A percentile compares a stretch with the other conserved stretches of the same genome.
Evolutionary conservation across 2,888 invertebrate species (phyloP).

Genomic region (Halictus quadricinctus): DNA sequence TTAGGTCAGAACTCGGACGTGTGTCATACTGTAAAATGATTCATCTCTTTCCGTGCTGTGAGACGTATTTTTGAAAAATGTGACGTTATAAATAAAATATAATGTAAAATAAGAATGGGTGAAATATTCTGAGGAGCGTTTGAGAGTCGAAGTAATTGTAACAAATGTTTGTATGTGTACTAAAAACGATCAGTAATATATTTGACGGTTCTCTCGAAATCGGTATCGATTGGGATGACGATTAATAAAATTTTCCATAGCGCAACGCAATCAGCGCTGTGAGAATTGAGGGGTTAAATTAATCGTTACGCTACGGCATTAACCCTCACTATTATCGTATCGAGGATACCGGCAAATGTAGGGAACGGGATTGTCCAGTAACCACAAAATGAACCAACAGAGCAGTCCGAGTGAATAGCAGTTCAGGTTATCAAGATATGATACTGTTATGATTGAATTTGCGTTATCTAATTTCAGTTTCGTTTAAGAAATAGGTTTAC

Average conservation of each 20-base stretch:
- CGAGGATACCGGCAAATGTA: background rate
- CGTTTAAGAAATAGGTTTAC: background rate
- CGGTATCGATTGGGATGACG: background rate
- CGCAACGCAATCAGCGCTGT: background rate
- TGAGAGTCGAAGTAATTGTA: background rate
- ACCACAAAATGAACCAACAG: conserved; percentile 3
- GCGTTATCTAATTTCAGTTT: conserved; percentile 13
- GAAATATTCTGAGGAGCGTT: no score
- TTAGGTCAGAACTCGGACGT: no score
- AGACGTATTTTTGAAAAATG: background rate
- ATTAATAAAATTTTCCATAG: background rate
- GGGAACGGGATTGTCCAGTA: background rate
- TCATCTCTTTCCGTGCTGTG: no score
- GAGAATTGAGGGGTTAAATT: background rate
- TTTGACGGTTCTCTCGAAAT: background rate
- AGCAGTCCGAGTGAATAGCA: background rate
- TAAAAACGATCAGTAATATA: background rate
- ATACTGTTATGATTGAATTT: conserved; percentile 3
- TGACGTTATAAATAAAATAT: background rate
- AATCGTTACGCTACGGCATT: background rate
- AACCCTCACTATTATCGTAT: background rate
- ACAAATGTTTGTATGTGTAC: background rate
- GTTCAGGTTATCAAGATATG: background rate
- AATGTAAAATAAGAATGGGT: background rate
- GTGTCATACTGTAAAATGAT: no score